Evolutionary conservation across 92 coral and sea anemone genomes (phyloP).

Genomic region (Palythoa heliodiscus): DNA sequence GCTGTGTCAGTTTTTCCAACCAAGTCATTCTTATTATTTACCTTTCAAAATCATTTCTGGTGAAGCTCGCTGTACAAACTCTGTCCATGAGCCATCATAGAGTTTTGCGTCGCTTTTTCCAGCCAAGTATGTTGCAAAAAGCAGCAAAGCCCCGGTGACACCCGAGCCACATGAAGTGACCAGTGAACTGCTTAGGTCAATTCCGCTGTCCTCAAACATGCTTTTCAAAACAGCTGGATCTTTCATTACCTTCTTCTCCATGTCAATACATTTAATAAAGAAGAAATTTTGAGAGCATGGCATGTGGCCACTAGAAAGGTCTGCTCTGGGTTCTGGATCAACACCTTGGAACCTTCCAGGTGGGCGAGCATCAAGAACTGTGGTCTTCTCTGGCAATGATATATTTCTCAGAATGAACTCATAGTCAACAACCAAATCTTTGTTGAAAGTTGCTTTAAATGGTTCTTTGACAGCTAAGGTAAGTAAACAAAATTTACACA

Average conservation of each 20-base stretch:
- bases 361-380: constrained; percentile 85
- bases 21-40: neutral
- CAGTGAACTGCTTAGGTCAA: constrained; percentile 74
- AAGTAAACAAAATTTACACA: constrained; percentile 1
- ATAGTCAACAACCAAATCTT: constrained; percentile 72
- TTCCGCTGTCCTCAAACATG: constrained; percentile 77
- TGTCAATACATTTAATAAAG: constrained; percentile 71
- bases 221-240: constrained; percentile 72
- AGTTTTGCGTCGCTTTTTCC: constrained; percentile 79
- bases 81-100: constrained; percentile 98
- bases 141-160: constrained; percentile 71
- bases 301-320: constrained; percentile 87
- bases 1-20: neutral
- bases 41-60: constrained; percentile 68
- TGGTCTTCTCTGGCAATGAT: constrained; percentile 52
- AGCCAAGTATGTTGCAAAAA: constrained; percentile 80
- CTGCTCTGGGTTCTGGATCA: constrained; percentile 84
- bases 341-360: constrained; percentile 77
- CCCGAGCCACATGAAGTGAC: constrained; percentile 96
- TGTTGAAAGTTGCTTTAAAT: constrained; percentile 72
- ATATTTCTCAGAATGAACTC: constrained; percentile 76
- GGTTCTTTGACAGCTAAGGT: constrained; percentile 50
- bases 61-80: constrained; percentile 87
- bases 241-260: constrained; percentile 65
- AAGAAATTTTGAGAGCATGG: constrained; percentile 73